Base-by-base conservation (phyloP, 1,140 invertebrate genomes). In the Drosophila murphyi region DNA sequence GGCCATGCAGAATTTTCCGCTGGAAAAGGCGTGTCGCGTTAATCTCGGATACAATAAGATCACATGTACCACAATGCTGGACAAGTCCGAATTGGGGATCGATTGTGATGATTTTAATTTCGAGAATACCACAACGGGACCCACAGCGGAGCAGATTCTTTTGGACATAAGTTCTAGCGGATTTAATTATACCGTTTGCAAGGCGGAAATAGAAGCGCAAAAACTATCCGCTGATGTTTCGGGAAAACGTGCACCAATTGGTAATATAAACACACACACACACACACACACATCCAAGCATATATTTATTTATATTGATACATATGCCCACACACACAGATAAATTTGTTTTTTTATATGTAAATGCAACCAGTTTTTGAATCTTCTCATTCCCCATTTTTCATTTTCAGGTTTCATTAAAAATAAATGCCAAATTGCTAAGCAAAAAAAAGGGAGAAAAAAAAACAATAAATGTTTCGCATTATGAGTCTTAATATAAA, bases 11-110 rank as follows among this genome's bases (percentile, higher is more conserved):
- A 94, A 94, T 88, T 92, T 95, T 43, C 93, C 93, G 12, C 80
- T 94, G 45, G 94, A 94, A 67, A 94, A 94, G 80, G 94, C 95
- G 0, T 96, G 95, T 77, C 93, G 94, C 41, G 94, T 96, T 0
- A 95, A 95, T 89, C 93, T 95, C 2, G 91, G 93, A 3, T 94
- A 94, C 57, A 92, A 93, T 55, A 92, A 93, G 32, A 91, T 94
- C n/a, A 92, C 94, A 56, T 96, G 95, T 72, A 93, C 94, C 70
- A 93, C 94, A 1, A 93, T 95, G 41, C 85, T 93, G 69, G 89
- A 93, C 63, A 92, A 92, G 65, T 65, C 77, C 1, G 83, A 76
- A 6, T 61, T 90, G 64, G 83, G 76, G 7, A 92, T 92, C 52
- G 80, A 92, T 5, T 92, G 92, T 56, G 92, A 91, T 34, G 69